These are phyloP conservation scores for Cygnus olor DNA, from an alignment of 2,797 vertebrate species.

Conservation along the genomic window DNA sequence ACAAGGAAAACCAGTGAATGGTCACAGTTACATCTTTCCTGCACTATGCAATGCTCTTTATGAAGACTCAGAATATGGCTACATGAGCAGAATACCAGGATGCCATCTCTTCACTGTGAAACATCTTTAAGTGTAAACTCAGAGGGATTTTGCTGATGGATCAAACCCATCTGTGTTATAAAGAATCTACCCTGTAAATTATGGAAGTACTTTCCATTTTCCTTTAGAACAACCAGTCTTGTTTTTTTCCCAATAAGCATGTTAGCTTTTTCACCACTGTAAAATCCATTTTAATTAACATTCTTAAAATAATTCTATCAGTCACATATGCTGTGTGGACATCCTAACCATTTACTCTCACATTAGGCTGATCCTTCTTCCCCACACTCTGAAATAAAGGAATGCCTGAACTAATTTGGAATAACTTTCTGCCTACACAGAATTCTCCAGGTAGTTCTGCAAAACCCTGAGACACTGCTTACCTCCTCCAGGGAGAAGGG, in stretches of 20 bases:
- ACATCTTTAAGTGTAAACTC: neutral
- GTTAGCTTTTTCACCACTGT: neutral
- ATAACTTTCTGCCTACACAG: neutral
- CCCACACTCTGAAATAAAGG: neutral
- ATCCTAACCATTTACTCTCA: neutral
- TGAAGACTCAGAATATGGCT: neutral
- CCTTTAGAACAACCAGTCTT: neutral
- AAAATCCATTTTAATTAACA: neutral
- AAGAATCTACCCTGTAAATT: neutral
- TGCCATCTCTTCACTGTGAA: neutral
- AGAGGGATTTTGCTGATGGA: neutral
- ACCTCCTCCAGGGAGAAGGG: fast-evolving
- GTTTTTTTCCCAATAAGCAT: neutral
- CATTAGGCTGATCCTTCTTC: neutral
- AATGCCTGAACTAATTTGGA: neutral
- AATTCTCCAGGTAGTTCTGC: neutral
- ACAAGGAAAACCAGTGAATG: neutral
- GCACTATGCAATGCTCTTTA: neutral
- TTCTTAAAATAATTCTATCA: neutral
- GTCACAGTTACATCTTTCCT: neutral
- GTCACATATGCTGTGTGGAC: neutral
- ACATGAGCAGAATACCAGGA: neutral
- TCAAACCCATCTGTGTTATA: neutral
- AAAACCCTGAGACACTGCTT: neutral
- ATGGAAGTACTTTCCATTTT: neutral